These are phyloP conservation scores for Amphibalanus amphitrite DNA, from an alignment of 1,140 invertebrate genomes.

Conservation along the genomic window DNA sequence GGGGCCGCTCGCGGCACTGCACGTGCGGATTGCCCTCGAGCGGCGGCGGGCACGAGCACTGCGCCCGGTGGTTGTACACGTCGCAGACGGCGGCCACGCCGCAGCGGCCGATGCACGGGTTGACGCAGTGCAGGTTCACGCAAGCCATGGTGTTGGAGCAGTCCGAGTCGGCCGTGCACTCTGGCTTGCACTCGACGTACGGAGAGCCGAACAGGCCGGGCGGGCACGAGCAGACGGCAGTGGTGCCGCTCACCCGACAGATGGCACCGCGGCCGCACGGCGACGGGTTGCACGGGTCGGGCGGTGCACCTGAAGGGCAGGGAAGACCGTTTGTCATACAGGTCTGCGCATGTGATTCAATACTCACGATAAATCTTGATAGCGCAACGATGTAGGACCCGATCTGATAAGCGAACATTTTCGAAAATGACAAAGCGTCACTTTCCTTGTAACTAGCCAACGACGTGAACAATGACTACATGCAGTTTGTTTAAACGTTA, in stretches of 20 bases:
- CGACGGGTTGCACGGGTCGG: slow-evolving; percentile 48
- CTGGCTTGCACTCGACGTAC: slow-evolving; percentile 57
- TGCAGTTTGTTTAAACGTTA: too few species aligned
- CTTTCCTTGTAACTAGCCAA: too few species aligned
- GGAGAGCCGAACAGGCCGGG: slow-evolving; percentile 62
- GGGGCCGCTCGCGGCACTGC: slow-evolving; percentile 18
- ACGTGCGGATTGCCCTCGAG: slow-evolving; percentile 27
- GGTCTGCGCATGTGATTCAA: too few species aligned
- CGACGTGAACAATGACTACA: too few species aligned
- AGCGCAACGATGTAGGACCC: too few species aligned
- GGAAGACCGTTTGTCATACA: too few species aligned
- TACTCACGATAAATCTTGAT: too few species aligned
- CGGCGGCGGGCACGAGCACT: slow-evolving; percentile 23
- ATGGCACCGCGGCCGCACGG: slow-evolving; percentile 54
- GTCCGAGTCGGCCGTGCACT: slow-evolving; percentile 51
- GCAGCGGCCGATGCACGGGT: slow-evolving; percentile 51
- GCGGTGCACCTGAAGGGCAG: not conserved
- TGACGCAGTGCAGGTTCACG: slow-evolving; percentile 40
- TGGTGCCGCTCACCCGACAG: slow-evolving; percentile 26
- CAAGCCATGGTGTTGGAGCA: slow-evolving; percentile 63
- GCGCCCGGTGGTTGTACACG: slow-evolving; percentile 50
- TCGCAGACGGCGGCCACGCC: slow-evolving; percentile 51
- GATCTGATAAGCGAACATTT: too few species aligned
- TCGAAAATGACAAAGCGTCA: too few species aligned
- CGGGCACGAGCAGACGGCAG: slow-evolving; percentile 52